A percentile compares a stretch with the other conserved stretches of the same genome.
These are phyloP conservation scores for Leptinotarsa lineolata DNA, from an alignment of 1,140 invertebrate genomes.

Conservation along the genomic window DNA sequence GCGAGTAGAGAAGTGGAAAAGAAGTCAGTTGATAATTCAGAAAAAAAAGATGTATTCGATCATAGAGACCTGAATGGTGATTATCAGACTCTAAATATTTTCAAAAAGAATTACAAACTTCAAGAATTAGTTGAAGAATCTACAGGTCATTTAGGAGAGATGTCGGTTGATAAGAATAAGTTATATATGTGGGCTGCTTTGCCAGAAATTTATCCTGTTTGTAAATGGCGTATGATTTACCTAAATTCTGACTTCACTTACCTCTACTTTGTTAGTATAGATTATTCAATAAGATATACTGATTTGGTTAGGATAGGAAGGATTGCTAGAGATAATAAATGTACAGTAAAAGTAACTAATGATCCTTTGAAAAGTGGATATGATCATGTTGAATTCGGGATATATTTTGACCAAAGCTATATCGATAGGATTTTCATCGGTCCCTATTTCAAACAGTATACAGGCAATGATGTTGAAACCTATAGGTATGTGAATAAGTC, in stretches of 20 bases:
- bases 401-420: slow-evolving; percentile 44
- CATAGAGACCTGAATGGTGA: slow-evolving; percentile 39
- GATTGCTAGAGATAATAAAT: slow-evolving; percentile 37
- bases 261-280: slow-evolving; percentile 37
- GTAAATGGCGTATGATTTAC: slow-evolving; percentile 46
- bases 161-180: slow-evolving; percentile 19
- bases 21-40: background rate
- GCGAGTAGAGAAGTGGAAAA: background rate
- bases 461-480: slow-evolving; percentile 40
- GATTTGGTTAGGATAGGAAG: slow-evolving; percentile 39
- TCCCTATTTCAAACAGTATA: slow-evolving; percentile 37
- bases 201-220: slow-evolving; percentile 34
- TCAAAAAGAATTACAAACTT: slow-evolving; percentile 27
- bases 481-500: slow-evolving; percentile 41
- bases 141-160: slow-evolving; percentile 14
- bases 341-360: slow-evolving; percentile 39
- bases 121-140: slow-evolving; percentile 30
- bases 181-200: slow-evolving; percentile 38
- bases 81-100: slow-evolving; percentile 31
- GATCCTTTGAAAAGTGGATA: slow-evolving; percentile 29
- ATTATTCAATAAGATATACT: slow-evolving; percentile 47
- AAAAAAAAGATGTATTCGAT: slow-evolving; percentile 19
- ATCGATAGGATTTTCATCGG: slow-evolving; percentile 46
- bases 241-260: slow-evolving; percentile 45
- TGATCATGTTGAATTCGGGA: slow-evolving; percentile 37